Conservation (phyloP, 1,140 invertebrate genomes). For the Heliconius hermathena region DNA sequence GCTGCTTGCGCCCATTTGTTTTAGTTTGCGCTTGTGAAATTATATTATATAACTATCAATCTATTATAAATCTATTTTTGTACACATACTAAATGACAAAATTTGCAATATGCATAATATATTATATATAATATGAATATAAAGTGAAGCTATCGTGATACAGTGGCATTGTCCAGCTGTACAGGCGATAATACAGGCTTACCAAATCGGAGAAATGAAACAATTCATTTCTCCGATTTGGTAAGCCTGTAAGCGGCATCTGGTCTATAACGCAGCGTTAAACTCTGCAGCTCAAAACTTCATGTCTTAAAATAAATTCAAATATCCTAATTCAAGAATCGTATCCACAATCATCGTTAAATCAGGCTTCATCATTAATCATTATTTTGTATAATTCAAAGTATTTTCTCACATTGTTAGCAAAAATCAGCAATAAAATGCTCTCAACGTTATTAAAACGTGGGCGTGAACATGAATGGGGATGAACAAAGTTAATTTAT, state of each 20-base stretch:
- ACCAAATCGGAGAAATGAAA: too few relatives aligned
- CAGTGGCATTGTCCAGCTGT: too few relatives aligned
- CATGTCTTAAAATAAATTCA: neutral
- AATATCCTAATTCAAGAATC: neutral
- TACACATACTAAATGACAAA: neutral
- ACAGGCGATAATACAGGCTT: too few relatives aligned
- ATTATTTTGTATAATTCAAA: neutral
- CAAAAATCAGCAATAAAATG: neutral
- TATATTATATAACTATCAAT: constrained; percentile 24
- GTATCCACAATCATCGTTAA: neutral
- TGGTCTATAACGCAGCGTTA: too few relatives aligned
- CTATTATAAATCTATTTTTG: neutral
- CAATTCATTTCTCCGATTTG: too few relatives aligned
- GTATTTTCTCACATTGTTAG: neutral
- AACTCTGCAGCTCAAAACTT: too few relatives aligned
- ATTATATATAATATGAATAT: too few relatives aligned
- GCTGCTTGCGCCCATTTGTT: constrained; percentile 18
- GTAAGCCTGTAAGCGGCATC: too few relatives aligned
- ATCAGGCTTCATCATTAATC: neutral
- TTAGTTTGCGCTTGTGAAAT: constrained; percentile 24
- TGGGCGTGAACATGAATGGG: constrained; percentile 20
- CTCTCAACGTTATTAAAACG: constrained; percentile 13
- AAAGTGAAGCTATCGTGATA: too few relatives aligned
- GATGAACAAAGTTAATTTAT: constrained; percentile 23
- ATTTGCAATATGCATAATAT: too few relatives aligned